Evolutionary conservation across 2,113 vertebrate species (phyloP).

Genomic region (Drymodes brunneopygia): DNA sequence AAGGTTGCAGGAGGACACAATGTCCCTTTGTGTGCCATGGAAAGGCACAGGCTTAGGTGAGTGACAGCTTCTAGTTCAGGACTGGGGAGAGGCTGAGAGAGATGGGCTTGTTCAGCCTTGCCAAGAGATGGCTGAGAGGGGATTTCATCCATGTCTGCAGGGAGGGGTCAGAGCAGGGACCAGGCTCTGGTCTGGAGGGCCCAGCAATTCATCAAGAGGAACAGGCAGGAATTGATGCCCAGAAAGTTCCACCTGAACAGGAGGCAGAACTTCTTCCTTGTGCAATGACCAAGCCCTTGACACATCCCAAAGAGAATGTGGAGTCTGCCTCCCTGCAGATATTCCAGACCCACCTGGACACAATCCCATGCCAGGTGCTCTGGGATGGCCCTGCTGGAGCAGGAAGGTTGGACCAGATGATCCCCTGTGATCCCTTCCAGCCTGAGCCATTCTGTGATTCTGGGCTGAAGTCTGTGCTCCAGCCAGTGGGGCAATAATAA

Average conservation of each 20-base stretch:
- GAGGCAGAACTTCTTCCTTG: not conserved
- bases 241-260: not conserved
- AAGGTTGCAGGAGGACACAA: not conserved
- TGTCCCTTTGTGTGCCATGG: not conserved
- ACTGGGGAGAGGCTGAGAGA: not conserved
- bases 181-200: not conserved
- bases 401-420: not conserved
- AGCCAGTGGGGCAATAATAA: not conserved
- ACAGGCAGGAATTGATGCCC: rapidly evolving
- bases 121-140: not conserved
- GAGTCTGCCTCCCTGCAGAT: not conserved
- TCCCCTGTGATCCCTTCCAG: not conserved
- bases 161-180: not conserved
- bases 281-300: rapidly evolving
- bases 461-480: not conserved
- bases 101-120: not conserved
- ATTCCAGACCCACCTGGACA: not conserved
- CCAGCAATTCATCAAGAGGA: not conserved
- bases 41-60: not conserved
- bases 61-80: not conserved
- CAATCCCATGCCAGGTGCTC: rapidly evolving
- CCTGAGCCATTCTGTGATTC: not conserved
- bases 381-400: not conserved
- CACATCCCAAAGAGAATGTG: not conserved
- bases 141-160: not conserved